These are phyloP conservation scores for Acrobasis suavella DNA, from an alignment of 2,888 invertebrate species.

Conservation along the genomic window DNA sequence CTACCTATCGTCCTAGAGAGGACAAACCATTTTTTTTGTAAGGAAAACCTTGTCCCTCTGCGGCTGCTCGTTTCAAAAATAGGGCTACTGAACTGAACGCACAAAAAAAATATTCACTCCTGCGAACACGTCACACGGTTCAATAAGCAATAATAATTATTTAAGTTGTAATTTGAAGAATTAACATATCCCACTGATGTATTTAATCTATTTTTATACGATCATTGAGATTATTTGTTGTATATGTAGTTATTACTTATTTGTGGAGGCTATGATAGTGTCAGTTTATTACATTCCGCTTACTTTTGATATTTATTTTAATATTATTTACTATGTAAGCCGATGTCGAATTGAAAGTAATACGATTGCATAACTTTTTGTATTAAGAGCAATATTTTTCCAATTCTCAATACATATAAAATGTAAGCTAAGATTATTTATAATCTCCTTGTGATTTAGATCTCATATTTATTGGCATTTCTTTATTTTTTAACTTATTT, in stretches of 20 bases:
- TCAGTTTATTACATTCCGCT: not conserved
- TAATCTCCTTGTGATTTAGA: not conserved
- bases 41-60: too few relatives aligned
- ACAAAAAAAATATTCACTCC: not conserved
- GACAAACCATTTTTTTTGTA: too few relatives aligned
- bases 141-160: conserved; percentile 28
- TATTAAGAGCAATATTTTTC: too few relatives aligned
- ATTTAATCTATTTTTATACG: not conserved
- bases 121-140: not conserved
- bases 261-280: not conserved
- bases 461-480: not conserved
- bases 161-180: conserved; percentile 28
- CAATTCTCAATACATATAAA: too few relatives aligned
- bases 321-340: not conserved
- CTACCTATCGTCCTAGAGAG: too few relatives aligned
- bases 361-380: not conserved
- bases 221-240: conserved; percentile 1
- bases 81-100: not conserved
- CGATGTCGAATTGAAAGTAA: not conserved
- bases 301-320: not conserved
- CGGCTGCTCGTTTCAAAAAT: too few relatives aligned
- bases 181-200: conserved; percentile 18
- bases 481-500: not conserved
- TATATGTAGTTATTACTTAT: not conserved
- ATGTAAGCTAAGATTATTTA: not conserved